Evolutionary conservation across 2,113 vertebrate genomes (phyloP).

Genomic region (Porphyrio hochstetteri): DNA sequence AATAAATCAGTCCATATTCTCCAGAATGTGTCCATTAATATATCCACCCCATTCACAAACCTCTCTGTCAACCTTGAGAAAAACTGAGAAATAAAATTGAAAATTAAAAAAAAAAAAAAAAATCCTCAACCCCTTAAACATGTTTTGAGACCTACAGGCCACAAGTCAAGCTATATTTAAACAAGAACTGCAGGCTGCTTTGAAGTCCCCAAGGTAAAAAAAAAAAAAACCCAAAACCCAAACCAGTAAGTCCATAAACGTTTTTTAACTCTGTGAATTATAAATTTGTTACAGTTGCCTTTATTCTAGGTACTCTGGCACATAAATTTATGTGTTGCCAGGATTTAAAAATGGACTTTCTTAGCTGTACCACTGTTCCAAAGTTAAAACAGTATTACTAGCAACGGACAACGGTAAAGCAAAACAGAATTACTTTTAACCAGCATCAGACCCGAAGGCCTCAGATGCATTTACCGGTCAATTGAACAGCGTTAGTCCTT

Average conservation of each 20-base stretch:
- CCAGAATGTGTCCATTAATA: constrained; percentile 90
- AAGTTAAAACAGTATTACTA: background rate
- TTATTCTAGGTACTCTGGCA: background rate
- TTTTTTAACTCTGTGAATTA: background rate
- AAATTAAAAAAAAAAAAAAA: constrained; percentile 11
- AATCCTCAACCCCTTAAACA: background rate
- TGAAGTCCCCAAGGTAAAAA: background rate
- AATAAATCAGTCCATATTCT: constrained; percentile 93
- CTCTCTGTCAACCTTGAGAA: constrained; percentile 92
- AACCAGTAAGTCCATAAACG: background rate
- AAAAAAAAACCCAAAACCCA: background rate
- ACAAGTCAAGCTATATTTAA: background rate
- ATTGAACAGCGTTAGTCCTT: background rate
- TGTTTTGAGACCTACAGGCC: background rate
- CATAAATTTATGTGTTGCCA: accelerated
- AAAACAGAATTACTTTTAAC: background rate
- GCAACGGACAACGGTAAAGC: background rate
- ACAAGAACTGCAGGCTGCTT: background rate
- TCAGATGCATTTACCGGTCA: background rate
- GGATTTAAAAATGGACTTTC: background rate
- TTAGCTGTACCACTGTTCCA: background rate
- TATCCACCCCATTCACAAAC: constrained; percentile 93
- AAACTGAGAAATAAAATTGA: constrained; percentile 78
- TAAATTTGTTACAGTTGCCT: background rate
- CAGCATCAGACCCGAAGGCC: background rate